Percentiles rank a stretch among this genome's conserved stretches.
Evolutionary conservation across 2,888 invertebrate genomes (phyloP).

Genomic region (Ophioninae sp.): DNA sequence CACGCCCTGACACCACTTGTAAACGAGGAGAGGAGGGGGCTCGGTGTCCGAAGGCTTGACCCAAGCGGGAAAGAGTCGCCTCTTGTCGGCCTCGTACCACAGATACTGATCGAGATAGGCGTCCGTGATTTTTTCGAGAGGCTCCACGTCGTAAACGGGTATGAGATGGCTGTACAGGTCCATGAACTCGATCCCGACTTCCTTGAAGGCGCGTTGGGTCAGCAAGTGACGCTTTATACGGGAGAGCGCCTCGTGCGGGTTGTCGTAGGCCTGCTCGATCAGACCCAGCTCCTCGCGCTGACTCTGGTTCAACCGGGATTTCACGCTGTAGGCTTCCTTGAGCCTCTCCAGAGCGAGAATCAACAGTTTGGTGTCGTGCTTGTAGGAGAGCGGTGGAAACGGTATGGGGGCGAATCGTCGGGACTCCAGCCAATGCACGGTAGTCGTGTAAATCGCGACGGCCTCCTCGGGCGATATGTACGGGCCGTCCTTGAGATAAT

Average conservation of each 20-base stretch:
- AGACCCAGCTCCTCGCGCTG: slow-evolving; percentile 99
- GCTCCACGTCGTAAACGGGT: slow-evolving; percentile 99
- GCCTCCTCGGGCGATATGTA: slow-evolving; percentile 99
- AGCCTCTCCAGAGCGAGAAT: slow-evolving; percentile 97
- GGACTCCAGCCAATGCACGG: slow-evolving; percentile 99
- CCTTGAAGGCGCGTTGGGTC: slow-evolving; percentile 99
- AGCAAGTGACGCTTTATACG: slow-evolving; percentile 99
- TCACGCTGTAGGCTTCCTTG: slow-evolving; percentile 99
- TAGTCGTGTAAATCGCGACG: slow-evolving; percentile 99
- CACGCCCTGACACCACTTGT: slow-evolving; percentile 99
- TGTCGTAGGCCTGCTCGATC: slow-evolving; percentile 99
- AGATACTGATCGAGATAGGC: slow-evolving; percentile 99
- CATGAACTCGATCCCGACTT: slow-evolving; percentile 99
- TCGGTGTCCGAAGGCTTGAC: slow-evolving; percentile 99
- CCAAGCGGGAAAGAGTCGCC: slow-evolving; percentile 98
- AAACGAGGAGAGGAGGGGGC: slow-evolving; percentile 94
- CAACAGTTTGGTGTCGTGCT: slow-evolving; percentile 99
- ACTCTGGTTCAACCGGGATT: slow-evolving; percentile 98
- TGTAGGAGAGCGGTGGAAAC: slow-evolving; percentile 99
- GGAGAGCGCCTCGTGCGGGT: slow-evolving; percentile 99
- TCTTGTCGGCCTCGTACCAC: slow-evolving; percentile 99
- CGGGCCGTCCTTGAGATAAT: slow-evolving; percentile 99
- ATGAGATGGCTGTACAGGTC: slow-evolving; percentile 99
- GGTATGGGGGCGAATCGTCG: slow-evolving; percentile 99
- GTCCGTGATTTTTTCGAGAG: slow-evolving; percentile 99